Evolutionary conservation across 64 coral and sea anemone genomes (phyloP).

Genomic region (Catalaphyllia jardinei): DNA sequence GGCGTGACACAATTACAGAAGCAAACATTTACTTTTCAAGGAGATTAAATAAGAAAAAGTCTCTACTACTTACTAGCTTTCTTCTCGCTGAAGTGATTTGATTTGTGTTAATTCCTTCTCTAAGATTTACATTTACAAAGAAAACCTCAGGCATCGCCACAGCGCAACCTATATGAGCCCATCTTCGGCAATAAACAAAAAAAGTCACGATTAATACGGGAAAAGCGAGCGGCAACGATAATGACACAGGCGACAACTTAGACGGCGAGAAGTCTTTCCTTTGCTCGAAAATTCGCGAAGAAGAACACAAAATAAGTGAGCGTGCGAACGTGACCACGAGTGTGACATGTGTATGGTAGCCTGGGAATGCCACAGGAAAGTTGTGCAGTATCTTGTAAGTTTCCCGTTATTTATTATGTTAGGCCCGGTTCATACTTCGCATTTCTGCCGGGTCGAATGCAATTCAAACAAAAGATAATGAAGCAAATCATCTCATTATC

Average conservation of each 20-base stretch:
- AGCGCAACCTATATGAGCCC: constrained; percentile 87
- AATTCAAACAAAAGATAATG: too few species aligned
- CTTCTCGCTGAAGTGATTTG: constrained; percentile 67
- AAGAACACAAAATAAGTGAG: too few species aligned
- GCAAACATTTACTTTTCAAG: not conserved
- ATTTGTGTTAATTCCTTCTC: constrained; percentile 59
- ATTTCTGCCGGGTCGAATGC: too few species aligned
- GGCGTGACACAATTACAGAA: not conserved
- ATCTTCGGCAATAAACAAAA: constrained; percentile 33
- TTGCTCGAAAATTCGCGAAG: too few species aligned
- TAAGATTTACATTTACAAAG: constrained; percentile 58
- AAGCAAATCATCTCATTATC: too few species aligned
- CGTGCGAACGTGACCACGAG: too few species aligned
- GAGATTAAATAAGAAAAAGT: not conserved
- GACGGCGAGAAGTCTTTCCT: too few species aligned
- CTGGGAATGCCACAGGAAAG: too few species aligned
- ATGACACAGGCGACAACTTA: not conserved
- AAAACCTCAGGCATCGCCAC: constrained; percentile 77
- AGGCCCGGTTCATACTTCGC: too few species aligned
- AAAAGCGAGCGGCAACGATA: not conserved
- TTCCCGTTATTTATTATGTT: too few species aligned
- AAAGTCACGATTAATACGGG: not conserved
- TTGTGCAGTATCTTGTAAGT: too few species aligned
- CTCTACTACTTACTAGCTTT: constrained; percentile 68
- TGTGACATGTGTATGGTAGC: too few species aligned